Evolutionary conservation across 2,888 invertebrate genomes (phyloP).

Genomic region (Xestia rhomboidea): DNA sequence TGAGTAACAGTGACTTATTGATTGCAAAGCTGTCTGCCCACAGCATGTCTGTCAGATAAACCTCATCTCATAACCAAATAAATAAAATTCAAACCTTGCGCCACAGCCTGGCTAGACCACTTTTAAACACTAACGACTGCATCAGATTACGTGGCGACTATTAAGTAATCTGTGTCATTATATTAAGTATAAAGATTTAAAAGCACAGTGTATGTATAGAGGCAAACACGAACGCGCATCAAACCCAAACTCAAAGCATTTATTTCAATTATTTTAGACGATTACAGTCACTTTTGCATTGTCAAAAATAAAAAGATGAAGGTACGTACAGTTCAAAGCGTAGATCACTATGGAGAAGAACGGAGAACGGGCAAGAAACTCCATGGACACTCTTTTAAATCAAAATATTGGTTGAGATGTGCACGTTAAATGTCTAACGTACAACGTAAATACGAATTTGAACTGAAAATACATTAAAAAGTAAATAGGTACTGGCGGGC

Average conservation of each 20-base stretch:
- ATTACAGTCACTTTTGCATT: not conserved
- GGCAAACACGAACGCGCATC: not conserved
- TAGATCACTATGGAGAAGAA: not conserved
- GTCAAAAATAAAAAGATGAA: not conserved
- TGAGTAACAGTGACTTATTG: not conserved
- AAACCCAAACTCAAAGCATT: not conserved
- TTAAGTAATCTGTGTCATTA: slow-evolving; percentile 41
- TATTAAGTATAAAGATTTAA: slow-evolving; percentile 25
- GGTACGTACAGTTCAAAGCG: not conserved
- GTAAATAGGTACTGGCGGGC: too few relatives aligned
- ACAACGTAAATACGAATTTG: not conserved
- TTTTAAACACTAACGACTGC: slow-evolving; percentile 16
- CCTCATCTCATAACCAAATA: not conserved
- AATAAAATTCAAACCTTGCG: slow-evolving; percentile 10
- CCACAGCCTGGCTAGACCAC: slow-evolving; percentile 1
- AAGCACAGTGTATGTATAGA: not conserved
- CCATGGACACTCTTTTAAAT: not conserved
- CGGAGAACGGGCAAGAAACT: not conserved
- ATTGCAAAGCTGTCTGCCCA: not conserved
- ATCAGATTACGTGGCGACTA: slow-evolving; percentile 16
- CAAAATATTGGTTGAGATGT: not conserved
- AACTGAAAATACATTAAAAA: not conserved
- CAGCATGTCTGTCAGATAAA: not conserved
- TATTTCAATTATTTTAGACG: not conserved
- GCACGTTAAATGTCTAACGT: not conserved